Evolutionary conservation across 2,888 invertebrate genomes (phyloP).

Genomic region (Orthosia cruda): DNA sequence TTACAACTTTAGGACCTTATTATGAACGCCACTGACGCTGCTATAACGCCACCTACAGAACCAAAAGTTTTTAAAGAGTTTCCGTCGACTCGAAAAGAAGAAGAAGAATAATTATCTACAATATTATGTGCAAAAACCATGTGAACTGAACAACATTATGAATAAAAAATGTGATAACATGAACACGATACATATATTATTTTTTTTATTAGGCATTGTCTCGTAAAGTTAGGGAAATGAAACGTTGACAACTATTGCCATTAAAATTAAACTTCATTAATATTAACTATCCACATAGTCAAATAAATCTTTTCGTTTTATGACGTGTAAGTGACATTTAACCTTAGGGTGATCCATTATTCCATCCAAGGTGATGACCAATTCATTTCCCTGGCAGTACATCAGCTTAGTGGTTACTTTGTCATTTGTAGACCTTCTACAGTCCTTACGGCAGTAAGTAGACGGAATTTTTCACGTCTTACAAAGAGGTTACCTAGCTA

Average conservation of each 20-base stretch:
- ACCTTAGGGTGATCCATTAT: background rate
- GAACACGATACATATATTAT: constrained; percentile 10
- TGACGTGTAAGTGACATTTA: background rate
- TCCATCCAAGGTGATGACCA: background rate
- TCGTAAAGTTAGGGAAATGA: constrained; percentile 1
- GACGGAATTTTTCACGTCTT: too few species aligned
- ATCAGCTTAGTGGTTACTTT: constrained; percentile 1
- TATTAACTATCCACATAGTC: background rate
- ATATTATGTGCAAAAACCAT: too few species aligned
- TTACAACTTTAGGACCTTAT: too few species aligned
- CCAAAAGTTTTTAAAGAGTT: too few species aligned
- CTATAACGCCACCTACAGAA: too few species aligned
- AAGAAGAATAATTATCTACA: too few species aligned
- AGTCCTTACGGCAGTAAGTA: too few species aligned
- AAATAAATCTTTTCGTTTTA: background rate
- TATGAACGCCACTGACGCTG: too few species aligned
- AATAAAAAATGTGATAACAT: background rate
- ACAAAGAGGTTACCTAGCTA: too few species aligned
- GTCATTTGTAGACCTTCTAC: too few species aligned
- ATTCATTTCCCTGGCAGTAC: background rate
- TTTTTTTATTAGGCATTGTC: constrained; percentile 19
- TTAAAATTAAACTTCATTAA: background rate
- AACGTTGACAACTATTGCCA: background rate
- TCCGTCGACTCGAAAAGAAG: too few species aligned
- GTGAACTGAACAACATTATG: background rate